Evolutionary conservation across 2,113 vertebrate species (phyloP).

Genomic region (Atlantisia rogersi): DNA sequence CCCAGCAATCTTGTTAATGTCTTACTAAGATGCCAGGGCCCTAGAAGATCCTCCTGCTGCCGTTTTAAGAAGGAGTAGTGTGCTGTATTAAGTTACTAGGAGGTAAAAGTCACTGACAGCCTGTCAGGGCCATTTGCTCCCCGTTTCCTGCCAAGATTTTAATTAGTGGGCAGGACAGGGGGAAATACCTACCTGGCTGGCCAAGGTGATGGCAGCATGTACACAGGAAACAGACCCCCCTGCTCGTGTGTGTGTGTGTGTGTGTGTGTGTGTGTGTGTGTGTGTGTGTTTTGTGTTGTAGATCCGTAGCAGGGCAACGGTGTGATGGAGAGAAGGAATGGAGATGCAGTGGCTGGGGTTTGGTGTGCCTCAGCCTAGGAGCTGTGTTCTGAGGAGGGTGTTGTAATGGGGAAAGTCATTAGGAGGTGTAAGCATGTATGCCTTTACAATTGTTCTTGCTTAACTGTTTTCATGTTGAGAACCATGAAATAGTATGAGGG

Average conservation of each 20-base stretch:
- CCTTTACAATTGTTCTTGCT: neutral
- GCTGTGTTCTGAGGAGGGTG: neutral
- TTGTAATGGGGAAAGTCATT: neutral
- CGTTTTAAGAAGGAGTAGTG: neutral
- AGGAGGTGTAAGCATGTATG: neutral
- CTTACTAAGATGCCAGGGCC: slow-evolving; percentile 26
- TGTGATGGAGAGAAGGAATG: neutral
- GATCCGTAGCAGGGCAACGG: neutral
- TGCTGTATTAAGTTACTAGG: slow-evolving; percentile 31
- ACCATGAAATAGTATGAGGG: slow-evolving; percentile 13
- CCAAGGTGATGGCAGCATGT: neutral
- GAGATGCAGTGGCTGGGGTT: rapidly evolving
- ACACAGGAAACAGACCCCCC: neutral
- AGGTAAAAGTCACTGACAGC: neutral
- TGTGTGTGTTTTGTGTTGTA: neutral
- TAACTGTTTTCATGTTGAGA: neutral
- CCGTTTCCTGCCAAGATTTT: neutral
- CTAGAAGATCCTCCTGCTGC: neutral
- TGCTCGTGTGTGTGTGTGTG: rapidly evolving
- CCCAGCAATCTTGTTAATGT: slow-evolving; percentile 49
- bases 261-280: too few species aligned
- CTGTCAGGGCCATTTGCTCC: neutral
- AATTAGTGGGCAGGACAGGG: neutral
- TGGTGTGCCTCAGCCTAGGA: neutral
- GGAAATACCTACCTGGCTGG: neutral